Conservation (phyloP, 2,888 invertebrate genomes). For the Papilio gigon region DNA sequence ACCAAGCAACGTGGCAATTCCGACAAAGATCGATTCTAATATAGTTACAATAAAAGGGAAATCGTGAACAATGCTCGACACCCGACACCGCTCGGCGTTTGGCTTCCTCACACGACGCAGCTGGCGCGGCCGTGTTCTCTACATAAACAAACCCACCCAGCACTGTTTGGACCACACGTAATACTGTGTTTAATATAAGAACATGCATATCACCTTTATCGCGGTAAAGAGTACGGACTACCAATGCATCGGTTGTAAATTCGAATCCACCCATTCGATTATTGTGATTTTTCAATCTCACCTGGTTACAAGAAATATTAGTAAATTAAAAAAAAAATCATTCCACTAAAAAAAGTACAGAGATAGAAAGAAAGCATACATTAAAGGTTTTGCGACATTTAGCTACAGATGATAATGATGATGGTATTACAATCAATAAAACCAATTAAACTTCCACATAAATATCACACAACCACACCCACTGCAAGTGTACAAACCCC, state of each 20-base stretch:
- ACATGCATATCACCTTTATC: too few species aligned
- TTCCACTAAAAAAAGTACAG: too few species aligned
- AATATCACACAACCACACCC: background rate
- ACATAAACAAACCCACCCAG: constrained; percentile 21
- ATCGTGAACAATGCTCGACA: constrained; percentile 36
- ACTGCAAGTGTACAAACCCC: constrained; percentile 32
- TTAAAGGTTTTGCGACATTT: too few species aligned
- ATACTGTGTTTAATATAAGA: background rate
- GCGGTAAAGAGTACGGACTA: too few species aligned
- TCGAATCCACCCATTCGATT: too few species aligned
- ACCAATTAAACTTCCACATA: background rate
- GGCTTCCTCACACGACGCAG: constrained; percentile 35
- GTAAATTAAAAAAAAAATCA: too few species aligned
- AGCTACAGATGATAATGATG: too few species aligned
- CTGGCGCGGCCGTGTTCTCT: constrained; percentile 37
- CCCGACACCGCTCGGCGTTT: constrained; percentile 36
- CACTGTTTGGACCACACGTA: constrained; percentile 20
- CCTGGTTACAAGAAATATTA: too few species aligned
- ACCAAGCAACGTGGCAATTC: constrained; percentile 15
- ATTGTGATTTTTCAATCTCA: too few species aligned
- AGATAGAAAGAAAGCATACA: too few species aligned
- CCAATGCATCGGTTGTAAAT: too few species aligned
- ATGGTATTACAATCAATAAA: background rate
- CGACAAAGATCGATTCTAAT: constrained; percentile 32
- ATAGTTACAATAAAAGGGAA: constrained; percentile 34